Evolutionary conservation across 2,113 vertebrate genomes (phyloP).

Genomic region (Mesoclemmys tuberculata): DNA sequence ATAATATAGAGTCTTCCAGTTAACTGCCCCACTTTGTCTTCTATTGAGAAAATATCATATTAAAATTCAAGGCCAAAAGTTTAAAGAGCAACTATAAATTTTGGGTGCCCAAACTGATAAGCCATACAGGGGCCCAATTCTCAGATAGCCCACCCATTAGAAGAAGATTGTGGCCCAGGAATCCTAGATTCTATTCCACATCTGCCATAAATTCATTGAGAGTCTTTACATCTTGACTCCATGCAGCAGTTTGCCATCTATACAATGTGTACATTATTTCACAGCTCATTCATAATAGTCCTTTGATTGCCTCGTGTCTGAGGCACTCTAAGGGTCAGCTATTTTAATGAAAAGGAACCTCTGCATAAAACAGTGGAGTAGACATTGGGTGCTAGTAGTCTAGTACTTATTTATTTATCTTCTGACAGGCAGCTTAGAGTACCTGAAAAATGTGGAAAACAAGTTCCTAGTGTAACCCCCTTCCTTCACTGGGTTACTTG

Average conservation of each 20-base stretch:
- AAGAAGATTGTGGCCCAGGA: not conserved
- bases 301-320: not conserved
- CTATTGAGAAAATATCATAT: not conserved
- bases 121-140: not conserved
- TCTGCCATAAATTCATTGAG: not conserved
- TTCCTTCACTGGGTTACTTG: too few relatives aligned
- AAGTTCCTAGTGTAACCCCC: too few relatives aligned
- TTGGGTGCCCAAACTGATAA: not conserved
- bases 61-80: not conserved
- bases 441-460: not conserved
- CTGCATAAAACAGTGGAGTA: not conserved
- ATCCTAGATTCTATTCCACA: not conserved
- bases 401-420: not conserved
- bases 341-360: not conserved
- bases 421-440: not conserved
- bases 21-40: not conserved
- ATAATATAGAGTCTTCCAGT: not conserved
- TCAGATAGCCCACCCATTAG: not conserved
- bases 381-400: not conserved
- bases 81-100: not conserved
- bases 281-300: not conserved
- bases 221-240: not conserved
- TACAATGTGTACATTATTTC: not conserved
- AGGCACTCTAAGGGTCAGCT: not conserved
- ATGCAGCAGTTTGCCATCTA: not conserved